phyloP scores from a whole-genome alignment of 2,113 vertebrate genomes.

The Pao palembangensis region DNA sequence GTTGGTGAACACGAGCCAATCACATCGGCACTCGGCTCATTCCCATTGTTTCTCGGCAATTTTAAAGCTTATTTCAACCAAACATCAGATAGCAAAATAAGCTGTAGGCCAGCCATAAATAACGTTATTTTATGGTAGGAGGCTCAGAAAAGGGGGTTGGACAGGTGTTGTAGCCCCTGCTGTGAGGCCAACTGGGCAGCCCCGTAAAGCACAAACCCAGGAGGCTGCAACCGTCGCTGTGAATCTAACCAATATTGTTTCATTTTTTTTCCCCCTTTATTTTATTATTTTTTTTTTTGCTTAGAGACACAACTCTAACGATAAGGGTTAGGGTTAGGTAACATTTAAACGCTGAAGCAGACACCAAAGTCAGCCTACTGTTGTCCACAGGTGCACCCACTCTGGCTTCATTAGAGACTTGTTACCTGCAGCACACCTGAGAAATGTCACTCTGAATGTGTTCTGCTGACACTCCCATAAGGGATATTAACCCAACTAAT shows the following conservation, averaged over 20 bases:
- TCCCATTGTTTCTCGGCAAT: slow-evolving; percentile 21
- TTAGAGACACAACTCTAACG: too few species aligned
- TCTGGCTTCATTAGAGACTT: too few species aligned
- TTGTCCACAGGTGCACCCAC: too few species aligned
- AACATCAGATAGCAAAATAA: slow-evolving; percentile 33
- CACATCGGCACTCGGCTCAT: slow-evolving; percentile 8
- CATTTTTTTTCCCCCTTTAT: neutral
- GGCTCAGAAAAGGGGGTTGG: slow-evolving; percentile 31
- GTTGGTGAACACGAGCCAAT: slow-evolving; percentile 15
- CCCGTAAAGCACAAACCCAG: slow-evolving; percentile 24
- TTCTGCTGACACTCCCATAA: too few species aligned
- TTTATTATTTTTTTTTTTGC: neutral
- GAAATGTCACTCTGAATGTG: too few species aligned
- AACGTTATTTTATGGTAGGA: slow-evolving; percentile 54
- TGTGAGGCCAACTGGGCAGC: slow-evolving; percentile 58
- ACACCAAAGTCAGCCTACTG: too few species aligned
- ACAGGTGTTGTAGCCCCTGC: slow-evolving; percentile 49
- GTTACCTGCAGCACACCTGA: too few species aligned
- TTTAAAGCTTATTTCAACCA: slow-evolving; percentile 37
- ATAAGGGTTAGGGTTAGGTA: too few species aligned
- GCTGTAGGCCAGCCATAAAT: slow-evolving; percentile 56
- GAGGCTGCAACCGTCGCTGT: slow-evolving; percentile 16
- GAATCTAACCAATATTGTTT: slow-evolving; percentile 1
- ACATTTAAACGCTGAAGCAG: too few species aligned
- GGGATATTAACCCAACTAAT: too few species aligned